Evolutionary conservation across 2,113 vertebrate species (phyloP).

Genomic region (Typhlomys cinereus): DNA sequence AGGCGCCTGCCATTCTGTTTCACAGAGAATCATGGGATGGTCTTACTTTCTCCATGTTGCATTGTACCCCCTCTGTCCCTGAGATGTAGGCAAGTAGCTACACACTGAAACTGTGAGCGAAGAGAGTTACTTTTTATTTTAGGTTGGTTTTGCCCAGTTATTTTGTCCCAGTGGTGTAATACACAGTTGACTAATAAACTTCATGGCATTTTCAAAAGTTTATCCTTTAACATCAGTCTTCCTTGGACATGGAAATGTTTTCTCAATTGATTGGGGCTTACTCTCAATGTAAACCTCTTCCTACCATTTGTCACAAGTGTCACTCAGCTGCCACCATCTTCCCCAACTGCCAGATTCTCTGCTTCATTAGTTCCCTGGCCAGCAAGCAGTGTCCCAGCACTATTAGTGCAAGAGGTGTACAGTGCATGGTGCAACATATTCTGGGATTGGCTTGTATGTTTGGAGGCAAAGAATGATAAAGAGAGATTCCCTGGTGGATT

Average conservation of each 20-base stretch:
- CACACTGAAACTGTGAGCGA: neutral
- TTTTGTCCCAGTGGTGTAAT: neutral
- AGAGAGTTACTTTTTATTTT: neutral
- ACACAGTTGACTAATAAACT: neutral
- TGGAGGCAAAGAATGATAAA: too few relatives aligned
- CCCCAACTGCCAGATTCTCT: neutral
- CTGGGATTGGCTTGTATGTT: too few relatives aligned
- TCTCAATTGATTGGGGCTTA: neutral
- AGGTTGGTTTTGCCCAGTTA: neutral
- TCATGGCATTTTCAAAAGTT: neutral
- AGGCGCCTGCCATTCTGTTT: neutral
- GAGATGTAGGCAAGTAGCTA: neutral
- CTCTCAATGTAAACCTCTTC: neutral
- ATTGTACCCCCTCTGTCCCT: neutral
- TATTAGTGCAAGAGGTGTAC: too few relatives aligned
- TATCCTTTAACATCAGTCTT: neutral
- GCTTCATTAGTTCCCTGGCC: neutral
- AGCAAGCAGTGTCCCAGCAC: accelerated
- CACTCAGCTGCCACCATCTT: neutral
- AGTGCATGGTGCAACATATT: too few relatives aligned
- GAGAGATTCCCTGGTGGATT: too few relatives aligned
- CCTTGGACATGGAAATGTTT: neutral
- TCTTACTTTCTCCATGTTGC: accelerated
- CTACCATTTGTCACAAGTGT: neutral
- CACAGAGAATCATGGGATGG: neutral